A percentile compares a stretch with the other conserved stretches of the same genome.
phyloP scores from a whole-genome alignment of 1,140 invertebrate species.

The Gyrodactylus salaris region DNA sequence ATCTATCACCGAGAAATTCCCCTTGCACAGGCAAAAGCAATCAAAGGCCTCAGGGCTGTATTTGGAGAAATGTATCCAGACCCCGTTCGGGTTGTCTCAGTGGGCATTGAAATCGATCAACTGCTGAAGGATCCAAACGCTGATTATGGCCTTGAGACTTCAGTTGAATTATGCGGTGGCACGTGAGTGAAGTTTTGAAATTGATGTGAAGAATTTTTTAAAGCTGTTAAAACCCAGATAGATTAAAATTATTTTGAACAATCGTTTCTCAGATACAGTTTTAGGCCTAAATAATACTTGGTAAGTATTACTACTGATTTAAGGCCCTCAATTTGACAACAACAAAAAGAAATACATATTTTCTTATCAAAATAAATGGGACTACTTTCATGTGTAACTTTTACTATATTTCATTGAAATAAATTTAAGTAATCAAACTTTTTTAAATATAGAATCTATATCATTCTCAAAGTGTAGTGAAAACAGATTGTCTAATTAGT shows the following conservation, averaged over 20 bases:
- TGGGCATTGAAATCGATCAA: conserved; percentile 61
- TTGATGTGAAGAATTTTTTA: not conserved
- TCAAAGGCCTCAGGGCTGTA: conserved; percentile 72
- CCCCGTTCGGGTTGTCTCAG: conserved; percentile 71
- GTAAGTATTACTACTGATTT: not conserved
- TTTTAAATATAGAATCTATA: too few relatives aligned
- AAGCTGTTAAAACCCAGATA: not conserved
- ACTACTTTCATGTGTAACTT: too few relatives aligned
- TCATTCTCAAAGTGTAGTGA: too few relatives aligned
- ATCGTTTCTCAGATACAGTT: not conserved
- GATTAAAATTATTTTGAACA: not conserved
- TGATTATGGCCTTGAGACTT: conserved; percentile 36
- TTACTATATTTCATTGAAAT: too few relatives aligned
- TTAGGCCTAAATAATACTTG: not conserved
- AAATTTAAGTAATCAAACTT: too few relatives aligned
- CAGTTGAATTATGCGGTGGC: conserved; percentile 97
- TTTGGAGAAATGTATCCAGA: conserved; percentile 94
- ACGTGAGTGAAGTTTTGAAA: conserved; percentile 29
- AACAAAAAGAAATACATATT: not conserved
- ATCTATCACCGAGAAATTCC: conserved; percentile 64
- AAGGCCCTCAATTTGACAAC: not conserved
- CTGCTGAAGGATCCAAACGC: conserved; percentile 48
- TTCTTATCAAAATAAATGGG: not conserved
- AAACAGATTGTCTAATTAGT: too few relatives aligned
- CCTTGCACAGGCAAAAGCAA: conserved; percentile 47